These are phyloP conservation scores for Alligator mississippiensis DNA, from an alignment of 2,113 vertebrate species.

Conservation along the genomic window DNA sequence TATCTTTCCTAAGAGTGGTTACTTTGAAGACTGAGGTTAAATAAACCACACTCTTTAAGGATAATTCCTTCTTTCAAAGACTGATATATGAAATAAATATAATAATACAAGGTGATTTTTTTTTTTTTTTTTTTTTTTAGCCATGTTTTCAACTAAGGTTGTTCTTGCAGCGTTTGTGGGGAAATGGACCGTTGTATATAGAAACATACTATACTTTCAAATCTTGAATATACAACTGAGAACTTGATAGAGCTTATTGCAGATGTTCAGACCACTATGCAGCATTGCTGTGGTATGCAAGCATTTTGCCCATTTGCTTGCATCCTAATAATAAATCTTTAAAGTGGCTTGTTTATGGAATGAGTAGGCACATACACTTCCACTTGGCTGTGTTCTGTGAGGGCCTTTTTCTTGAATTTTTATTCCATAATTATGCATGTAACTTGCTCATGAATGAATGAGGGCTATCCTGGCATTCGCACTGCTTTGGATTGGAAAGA, in stretches of 20 bases:
- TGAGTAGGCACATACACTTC: not conserved
- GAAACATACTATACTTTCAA: not conserved
- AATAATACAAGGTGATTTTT: not conserved
- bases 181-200: not conserved
- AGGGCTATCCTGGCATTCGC: not conserved
- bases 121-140: not conserved
- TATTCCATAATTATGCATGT: not conserved
- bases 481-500: not conserved
- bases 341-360: not conserved
- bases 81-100: too few species aligned
- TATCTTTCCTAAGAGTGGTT: not conserved
- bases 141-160: not conserved
- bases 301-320: not conserved
- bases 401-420: not conserved
- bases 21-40: not conserved
- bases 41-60: too few species aligned
- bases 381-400: not conserved
- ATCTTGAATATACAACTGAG: not conserved
- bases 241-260: not conserved
- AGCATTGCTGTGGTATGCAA: not conserved
- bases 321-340: not conserved
- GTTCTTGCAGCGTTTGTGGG: not conserved
- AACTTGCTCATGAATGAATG: not conserved
- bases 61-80: too few species aligned
- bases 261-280: not conserved